phyloP scores from a whole-genome alignment of 2,888 invertebrate genomes.

The Ptychoptera albimana region DNA sequence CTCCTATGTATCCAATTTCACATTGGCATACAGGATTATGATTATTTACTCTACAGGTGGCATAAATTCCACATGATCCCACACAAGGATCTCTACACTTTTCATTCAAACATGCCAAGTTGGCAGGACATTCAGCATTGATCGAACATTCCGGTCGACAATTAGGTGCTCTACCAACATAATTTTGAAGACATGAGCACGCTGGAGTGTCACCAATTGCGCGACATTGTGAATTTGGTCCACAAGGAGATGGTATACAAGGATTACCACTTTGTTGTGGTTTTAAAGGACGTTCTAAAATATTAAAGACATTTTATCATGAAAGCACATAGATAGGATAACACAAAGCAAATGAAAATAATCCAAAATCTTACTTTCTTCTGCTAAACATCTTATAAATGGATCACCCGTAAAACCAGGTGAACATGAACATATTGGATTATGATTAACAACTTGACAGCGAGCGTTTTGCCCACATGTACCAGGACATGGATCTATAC shows the following conservation, averaged over 20 bases:
- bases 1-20: conserved; percentile 54
- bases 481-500: conserved; percentile 65
- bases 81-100: conserved; percentile 66
- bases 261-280: conserved; percentile 47
- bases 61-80: conserved; percentile 58
- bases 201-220: conserved; percentile 60
- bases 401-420: conserved; percentile 68
- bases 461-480: conserved; percentile 68
- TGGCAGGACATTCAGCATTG: conserved; percentile 57
- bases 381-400: conserved; percentile 47
- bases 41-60: conserved; percentile 58
- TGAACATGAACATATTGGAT: conserved; percentile 73
- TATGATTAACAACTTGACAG: conserved; percentile 72
- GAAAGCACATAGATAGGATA: conserved; percentile 6
- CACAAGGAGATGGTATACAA: conserved; percentile 72
- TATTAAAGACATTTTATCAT: conserved; percentile 10
- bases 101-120: conserved; percentile 61
- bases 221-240: conserved; percentile 69
- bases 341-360: neutral
- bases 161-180: conserved; percentile 68
- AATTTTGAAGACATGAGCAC: conserved; percentile 65
- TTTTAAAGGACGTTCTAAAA: conserved; percentile 29
- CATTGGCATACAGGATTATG: conserved; percentile 68
- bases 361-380: conserved; percentile 41
- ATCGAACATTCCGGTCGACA: conserved; percentile 65